Evolutionary conservation across 2,888 invertebrate genomes (phyloP).

Genomic region (Nomada fabriciana): DNA sequence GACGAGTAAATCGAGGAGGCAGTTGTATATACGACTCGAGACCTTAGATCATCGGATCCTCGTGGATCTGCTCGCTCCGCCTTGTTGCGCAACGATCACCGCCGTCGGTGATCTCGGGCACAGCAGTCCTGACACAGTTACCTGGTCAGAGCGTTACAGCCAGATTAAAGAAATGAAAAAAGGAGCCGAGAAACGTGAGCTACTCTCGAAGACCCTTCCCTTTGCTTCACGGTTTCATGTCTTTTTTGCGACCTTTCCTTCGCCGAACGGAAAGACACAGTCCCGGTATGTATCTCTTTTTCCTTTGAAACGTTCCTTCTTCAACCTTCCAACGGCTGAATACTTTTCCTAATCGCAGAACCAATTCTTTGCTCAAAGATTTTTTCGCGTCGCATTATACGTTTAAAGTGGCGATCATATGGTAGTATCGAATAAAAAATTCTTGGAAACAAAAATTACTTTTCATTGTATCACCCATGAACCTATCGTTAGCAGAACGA

Average conservation of each 20-base stretch:
- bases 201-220: conserved; percentile 55
- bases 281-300: conserved; percentile 30
- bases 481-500: neutral
- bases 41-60: conserved; percentile 77
- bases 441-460: neutral
- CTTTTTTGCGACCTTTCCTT: conserved; percentile 70
- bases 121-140: conserved; percentile 81
- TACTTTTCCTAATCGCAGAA: neutral
- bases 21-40: conserved; percentile 61
- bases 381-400: too few species aligned
- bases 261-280: conserved; percentile 47
- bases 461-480: neutral
- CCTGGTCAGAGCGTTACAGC: conserved; percentile 76
- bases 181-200: conserved; percentile 64
- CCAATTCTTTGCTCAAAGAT: too few species aligned
- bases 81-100: conserved; percentile 76
- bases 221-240: conserved; percentile 37
- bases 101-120: conserved; percentile 77
- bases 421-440: neutral
- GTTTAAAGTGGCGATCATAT: too few species aligned
- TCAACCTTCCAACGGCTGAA: conserved; percentile 12
- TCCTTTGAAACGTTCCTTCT: conserved; percentile 21
- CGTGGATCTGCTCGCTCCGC: conserved; percentile 75
- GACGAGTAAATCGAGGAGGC: conserved; percentile 69
- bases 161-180: conserved; percentile 62